These are phyloP conservation scores for Colletes latitarsis DNA, from an alignment of 1,140 invertebrate species.

Conservation along the genomic window DNA sequence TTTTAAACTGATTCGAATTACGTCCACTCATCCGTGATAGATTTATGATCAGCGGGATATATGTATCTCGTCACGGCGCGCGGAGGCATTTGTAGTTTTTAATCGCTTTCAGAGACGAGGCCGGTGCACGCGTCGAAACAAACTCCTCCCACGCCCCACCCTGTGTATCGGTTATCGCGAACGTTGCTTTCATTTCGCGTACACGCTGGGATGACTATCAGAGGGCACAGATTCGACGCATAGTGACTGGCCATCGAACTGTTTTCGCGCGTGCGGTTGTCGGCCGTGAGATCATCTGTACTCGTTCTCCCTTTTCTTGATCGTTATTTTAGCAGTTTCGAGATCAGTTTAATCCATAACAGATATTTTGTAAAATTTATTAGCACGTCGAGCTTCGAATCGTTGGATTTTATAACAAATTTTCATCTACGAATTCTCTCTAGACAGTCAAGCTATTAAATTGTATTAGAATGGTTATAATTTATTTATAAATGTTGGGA, in stretches of 20 bases:
- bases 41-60: constrained; percentile 57
- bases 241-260: not conserved
- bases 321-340: too few relatives aligned
- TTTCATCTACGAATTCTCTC: too few relatives aligned
- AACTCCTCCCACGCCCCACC: not conserved
- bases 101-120: constrained; percentile 37
- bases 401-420: too few relatives aligned
- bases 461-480: too few relatives aligned
- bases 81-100: constrained; percentile 56
- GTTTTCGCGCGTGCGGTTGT: not conserved
- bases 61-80: constrained; percentile 45
- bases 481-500: too few relatives aligned
- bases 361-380: too few relatives aligned
- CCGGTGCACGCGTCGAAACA: constrained; percentile 33
- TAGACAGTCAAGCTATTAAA: too few relatives aligned
- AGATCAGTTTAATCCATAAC: too few relatives aligned
- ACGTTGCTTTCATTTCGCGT: constrained; percentile 38
- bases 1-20: constrained; percentile 59
- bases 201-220: not conserved
- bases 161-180: constrained; percentile 44
- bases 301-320: too few relatives aligned
- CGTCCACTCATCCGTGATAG: constrained; percentile 53
- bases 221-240: constrained; percentile 9
- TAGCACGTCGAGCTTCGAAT: too few relatives aligned
- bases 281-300: not conserved